phyloP scores from a whole-genome alignment of 2,113 vertebrate genomes.

The Sakesphorus luctuosus region DNA sequence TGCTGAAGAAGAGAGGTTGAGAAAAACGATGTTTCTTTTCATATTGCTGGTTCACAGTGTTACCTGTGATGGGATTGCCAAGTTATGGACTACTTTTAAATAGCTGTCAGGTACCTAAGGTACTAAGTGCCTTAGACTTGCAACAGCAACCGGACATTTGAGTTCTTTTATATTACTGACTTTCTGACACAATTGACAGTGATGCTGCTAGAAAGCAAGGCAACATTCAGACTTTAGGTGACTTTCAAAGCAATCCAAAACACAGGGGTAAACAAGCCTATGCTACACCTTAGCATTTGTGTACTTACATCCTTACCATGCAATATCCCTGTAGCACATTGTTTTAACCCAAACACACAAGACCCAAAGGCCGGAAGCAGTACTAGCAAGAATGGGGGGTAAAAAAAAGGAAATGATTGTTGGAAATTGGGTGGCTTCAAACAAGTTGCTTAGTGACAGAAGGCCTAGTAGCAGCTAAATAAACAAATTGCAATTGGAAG shows the following conservation, averaged over 20 bases:
- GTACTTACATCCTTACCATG: not conserved
- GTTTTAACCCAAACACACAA: not conserved
- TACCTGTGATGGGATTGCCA: not conserved
- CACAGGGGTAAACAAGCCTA: not conserved
- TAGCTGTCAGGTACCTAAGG: not conserved
- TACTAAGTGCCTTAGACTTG: not conserved
- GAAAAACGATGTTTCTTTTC: not conserved
- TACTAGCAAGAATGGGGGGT: not conserved
- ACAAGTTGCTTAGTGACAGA: not conserved
- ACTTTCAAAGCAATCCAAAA: not conserved
- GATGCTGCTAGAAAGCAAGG: not conserved
- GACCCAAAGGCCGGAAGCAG: not conserved
- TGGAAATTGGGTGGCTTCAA: not conserved
- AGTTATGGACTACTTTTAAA: not conserved
- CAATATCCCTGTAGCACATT: not conserved
- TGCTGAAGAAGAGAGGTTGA: not conserved
- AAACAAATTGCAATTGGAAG: not conserved
- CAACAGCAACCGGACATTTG: not conserved
- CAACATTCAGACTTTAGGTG: not conserved
- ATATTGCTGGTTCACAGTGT: rapidly evolving
- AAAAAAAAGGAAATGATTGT: rapidly evolving
- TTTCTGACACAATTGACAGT: not conserved
- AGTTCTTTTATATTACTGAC: not conserved
- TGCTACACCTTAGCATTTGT: not conserved
- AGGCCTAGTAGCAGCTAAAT: not conserved